phyloP scores from a whole-genome alignment of 2,888 invertebrate genomes.

The Nephrotoma appendiculata region DNA sequence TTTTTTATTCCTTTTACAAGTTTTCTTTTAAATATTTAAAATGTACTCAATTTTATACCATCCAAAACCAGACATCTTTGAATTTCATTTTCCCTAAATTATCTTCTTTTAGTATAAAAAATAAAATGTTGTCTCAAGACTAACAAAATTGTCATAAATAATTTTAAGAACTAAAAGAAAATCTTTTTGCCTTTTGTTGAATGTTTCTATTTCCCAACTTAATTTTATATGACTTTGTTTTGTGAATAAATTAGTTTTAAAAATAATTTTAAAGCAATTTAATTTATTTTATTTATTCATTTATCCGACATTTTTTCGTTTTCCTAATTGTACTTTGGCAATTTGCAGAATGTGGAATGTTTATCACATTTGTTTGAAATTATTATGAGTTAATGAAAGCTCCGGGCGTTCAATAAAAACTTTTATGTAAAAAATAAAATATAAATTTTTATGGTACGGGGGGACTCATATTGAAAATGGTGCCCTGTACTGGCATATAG shows the following conservation, averaged over 20 bases:
- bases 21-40: background rate
- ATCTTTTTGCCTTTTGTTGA: background rate
- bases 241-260: background rate
- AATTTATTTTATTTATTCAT: background rate
- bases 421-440: too few species aligned
- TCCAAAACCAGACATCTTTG: background rate
- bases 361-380: background rate
- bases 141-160: background rate
- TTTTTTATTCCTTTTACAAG: background rate
- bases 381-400: background rate
- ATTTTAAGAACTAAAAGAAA: background rate
- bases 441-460: too few species aligned
- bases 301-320: background rate
- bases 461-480: too few species aligned
- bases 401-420: background rate
- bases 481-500: too few species aligned
- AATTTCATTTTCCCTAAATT: background rate
- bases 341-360: too few species aligned
- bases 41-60: background rate
- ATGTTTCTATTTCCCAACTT: background rate
- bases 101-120: too few species aligned
- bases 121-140: background rate
- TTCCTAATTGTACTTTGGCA: background rate
- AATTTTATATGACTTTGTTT: background rate
- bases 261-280: background rate